Conservation (phyloP, 2,888 invertebrate genomes). For the Balanococcus diminutus region DNA sequence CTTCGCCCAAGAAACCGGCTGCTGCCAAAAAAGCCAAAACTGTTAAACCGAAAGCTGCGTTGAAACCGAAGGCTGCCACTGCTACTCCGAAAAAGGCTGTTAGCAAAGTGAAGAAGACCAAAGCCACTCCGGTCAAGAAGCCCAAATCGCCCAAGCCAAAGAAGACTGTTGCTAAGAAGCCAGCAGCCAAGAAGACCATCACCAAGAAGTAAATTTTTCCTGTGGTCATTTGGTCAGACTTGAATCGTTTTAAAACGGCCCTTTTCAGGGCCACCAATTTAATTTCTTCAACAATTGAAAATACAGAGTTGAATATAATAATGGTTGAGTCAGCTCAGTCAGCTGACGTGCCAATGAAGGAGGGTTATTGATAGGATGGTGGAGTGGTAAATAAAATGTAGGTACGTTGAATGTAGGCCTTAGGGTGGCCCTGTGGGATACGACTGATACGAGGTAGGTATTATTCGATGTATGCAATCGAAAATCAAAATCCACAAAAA, state of each 20-base stretch:
- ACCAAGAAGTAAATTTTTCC: constrained; percentile 59
- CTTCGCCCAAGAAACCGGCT: constrained; percentile 43
- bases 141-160: constrained; percentile 63
- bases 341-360: too few relatives aligned
- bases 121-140: constrained; percentile 60
- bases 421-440: too few relatives aligned
- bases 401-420: too few relatives aligned
- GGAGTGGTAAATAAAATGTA: too few relatives aligned
- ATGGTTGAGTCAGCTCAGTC: too few relatives aligned
- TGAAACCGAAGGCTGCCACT: neutral
- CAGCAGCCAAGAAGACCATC: constrained; percentile 53
- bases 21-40: constrained; percentile 56
- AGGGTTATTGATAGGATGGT: too few relatives aligned
- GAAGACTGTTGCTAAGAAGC: constrained; percentile 57
- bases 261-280: constrained; percentile 57
- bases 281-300: constrained; percentile 32
- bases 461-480: too few relatives aligned
- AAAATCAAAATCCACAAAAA: too few relatives aligned
- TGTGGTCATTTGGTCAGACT: too few relatives aligned
- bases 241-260: constrained; percentile 57
- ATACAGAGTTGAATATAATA: too few relatives aligned
- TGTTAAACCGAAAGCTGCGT: constrained; percentile 56
- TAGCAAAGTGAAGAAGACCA: constrained; percentile 58
- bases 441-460: too few relatives aligned
- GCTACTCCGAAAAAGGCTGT: constrained; percentile 57